These are phyloP conservation scores for Microhierax caerulescens DNA, from an alignment of 2,797 vertebrate genomes.

Conservation along the genomic window DNA sequence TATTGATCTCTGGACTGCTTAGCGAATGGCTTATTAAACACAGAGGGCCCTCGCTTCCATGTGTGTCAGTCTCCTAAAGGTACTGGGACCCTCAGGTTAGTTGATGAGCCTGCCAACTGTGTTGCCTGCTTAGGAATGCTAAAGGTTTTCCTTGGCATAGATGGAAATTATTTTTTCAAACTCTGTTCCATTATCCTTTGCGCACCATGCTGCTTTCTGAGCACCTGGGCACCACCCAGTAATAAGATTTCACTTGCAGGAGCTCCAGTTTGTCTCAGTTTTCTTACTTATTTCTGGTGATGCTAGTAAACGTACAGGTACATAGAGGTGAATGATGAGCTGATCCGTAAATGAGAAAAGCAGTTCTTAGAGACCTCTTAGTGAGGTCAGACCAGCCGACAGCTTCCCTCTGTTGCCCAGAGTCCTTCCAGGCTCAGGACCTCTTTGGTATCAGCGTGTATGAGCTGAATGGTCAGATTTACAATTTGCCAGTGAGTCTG, in stretches of 20 bases:
- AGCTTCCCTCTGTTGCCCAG: neutral
- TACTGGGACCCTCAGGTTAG: neutral
- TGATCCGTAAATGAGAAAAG: neutral
- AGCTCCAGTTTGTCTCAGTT: neutral
- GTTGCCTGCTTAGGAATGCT: neutral
- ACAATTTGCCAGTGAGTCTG: conserved; percentile 45
- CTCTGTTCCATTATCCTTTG: neutral
- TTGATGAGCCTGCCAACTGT: neutral
- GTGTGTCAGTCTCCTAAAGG: neutral
- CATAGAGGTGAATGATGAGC: neutral
- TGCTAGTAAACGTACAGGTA: neutral
- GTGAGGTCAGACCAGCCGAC: neutral
- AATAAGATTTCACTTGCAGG: neutral
- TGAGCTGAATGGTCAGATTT: conserved; percentile 53
- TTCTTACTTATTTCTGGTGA: neutral
- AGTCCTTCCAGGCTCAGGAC: neutral
- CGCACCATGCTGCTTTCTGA: neutral
- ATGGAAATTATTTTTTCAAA: neutral
- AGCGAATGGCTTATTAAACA: conserved; percentile 10
- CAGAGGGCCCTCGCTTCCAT: neutral
- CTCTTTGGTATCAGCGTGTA: conserved; percentile 22
- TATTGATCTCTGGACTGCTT: conserved; percentile 35
- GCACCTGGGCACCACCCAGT: neutral
- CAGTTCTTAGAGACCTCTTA: neutral
- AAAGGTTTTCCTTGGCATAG: neutral